Evolutionary conservation across 2,888 invertebrate species (phyloP).

Genomic region (Atethmia centrago): DNA sequence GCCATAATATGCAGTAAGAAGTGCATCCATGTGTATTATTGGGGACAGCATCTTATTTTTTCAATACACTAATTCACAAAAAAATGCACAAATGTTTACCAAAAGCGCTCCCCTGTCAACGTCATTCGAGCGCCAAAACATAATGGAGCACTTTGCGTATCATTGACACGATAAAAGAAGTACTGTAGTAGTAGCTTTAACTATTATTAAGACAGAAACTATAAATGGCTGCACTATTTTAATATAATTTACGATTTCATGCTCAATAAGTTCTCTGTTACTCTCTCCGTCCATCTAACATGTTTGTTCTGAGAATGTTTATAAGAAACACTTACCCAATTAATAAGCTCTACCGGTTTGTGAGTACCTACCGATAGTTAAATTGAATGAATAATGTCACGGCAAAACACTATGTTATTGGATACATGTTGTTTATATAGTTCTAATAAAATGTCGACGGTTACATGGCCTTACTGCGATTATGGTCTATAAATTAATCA

Average conservation of each 20-base stretch:
- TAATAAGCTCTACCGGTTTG: not conserved
- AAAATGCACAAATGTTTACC: too few relatives aligned
- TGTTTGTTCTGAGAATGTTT: not conserved
- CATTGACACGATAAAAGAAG: too few relatives aligned
- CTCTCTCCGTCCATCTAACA: too few relatives aligned
- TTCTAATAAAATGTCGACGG: conserved; percentile 11
- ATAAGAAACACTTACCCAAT: not conserved
- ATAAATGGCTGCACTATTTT: not conserved
- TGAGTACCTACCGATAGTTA: not conserved
- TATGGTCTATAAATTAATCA: conserved; percentile 47
- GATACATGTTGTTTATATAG: not conserved
- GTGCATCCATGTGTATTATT: too few relatives aligned
- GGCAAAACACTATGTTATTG: not conserved
- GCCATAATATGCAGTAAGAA: too few relatives aligned
- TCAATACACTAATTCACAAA: too few relatives aligned
- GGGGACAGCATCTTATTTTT: too few relatives aligned
- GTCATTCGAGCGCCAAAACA: too few relatives aligned
- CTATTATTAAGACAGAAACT: too few relatives aligned
- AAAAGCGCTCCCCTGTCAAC: too few relatives aligned
- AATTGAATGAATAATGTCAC: conserved; percentile 2
- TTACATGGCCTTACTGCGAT: conserved; percentile 6
- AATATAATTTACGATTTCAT: not conserved
- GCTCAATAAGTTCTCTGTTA: not conserved
- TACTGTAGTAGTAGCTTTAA: too few relatives aligned
- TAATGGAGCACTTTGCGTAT: too few relatives aligned